Percentiles rank a stretch among this genome's conserved stretches.
Conservation (phyloP, 1,140 invertebrate species). For the Orchesella cincta region DNA sequence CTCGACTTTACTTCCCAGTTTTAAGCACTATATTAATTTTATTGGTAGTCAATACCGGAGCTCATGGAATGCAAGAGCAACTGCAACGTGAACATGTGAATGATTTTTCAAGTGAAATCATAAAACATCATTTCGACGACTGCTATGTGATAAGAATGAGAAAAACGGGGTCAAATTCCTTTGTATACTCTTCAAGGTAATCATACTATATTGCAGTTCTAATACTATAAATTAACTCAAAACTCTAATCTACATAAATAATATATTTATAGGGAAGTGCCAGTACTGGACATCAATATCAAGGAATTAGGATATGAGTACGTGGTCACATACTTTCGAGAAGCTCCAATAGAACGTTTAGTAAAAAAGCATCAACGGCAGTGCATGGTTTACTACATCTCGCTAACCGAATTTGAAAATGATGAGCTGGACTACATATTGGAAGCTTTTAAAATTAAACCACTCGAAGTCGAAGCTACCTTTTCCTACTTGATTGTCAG, state of each 20-base stretch:
- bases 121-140: not conserved
- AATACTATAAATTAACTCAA: too few species aligned
- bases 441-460: not conserved
- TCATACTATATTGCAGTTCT: too few species aligned
- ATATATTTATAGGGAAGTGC: too few species aligned
- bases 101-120: not conserved
- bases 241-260: not conserved
- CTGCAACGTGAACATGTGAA: too few species aligned
- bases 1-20: too few species aligned
- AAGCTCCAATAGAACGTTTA: too few species aligned
- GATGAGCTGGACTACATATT: not conserved
- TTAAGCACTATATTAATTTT: too few species aligned
- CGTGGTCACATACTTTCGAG: too few species aligned
- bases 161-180: not conserved
- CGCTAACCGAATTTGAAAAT: not conserved
- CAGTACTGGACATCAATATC: too few species aligned
- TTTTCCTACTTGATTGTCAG: constrained; percentile 35
- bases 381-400: constrained; percentile 1
- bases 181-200: not conserved
- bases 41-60: too few species aligned
- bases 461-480: constrained; percentile 24
- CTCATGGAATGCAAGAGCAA: too few species aligned
- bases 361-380: not conserved
- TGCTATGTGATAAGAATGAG: not conserved
- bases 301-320: too few species aligned